Conservation (phyloP, 2,797 vertebrate genomes). For the Helicolenus hilgendorfi region DNA sequence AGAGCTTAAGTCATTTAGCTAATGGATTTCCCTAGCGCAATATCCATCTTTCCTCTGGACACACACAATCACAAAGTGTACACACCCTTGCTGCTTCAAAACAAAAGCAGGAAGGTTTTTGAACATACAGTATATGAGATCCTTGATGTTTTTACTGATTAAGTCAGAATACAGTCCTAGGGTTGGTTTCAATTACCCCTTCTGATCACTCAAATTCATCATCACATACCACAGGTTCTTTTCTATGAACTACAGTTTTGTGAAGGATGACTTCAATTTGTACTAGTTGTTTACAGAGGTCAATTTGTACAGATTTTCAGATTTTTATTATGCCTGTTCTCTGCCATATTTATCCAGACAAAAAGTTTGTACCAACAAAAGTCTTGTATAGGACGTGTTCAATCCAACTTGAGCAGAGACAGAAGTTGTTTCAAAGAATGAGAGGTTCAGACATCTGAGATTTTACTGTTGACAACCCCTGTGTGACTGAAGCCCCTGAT, state of each 20-base stretch:
- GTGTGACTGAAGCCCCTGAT: neutral
- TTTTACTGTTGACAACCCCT: neutral
- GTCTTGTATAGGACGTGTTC: neutral
- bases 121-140: neutral
- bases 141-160: neutral
- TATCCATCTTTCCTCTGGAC: conserved; percentile 37
- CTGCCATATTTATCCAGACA: neutral
- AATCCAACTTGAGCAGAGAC: neutral
- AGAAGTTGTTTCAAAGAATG: neutral
- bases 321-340: neutral
- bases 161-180: neutral
- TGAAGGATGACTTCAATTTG: neutral
- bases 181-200: neutral
- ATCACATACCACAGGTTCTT: neutral
- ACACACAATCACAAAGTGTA: neutral
- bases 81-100: neutral
- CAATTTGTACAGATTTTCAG: neutral
- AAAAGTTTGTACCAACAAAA: neutral
- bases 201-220: neutral
- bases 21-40: conserved; percentile 60
- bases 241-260: neutral
- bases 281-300: neutral
- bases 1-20: conserved; percentile 68
- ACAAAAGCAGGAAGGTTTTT: neutral
- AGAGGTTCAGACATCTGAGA: conserved; percentile 11